Evolutionary conservation across 1,140 invertebrate genomes (phyloP), one percentile per base, ranked within the genome.

Genomic region (Agrilus planipennis): DNA sequence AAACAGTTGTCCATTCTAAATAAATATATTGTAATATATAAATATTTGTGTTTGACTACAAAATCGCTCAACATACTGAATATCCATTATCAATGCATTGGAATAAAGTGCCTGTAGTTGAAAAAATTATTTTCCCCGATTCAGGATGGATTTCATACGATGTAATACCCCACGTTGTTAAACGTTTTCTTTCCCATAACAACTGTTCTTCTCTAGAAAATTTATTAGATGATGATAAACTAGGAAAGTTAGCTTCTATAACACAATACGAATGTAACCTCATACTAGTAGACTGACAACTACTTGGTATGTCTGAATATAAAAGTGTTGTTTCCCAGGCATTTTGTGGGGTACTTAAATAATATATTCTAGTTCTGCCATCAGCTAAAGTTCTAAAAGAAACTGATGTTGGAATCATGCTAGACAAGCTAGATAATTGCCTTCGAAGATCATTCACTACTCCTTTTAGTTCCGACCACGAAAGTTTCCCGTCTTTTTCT

Each of bases 111-210:
- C 86, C 86, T 0, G 82, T 80, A 44, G 88, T 85, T 25, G 90
- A 86, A 64, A 96, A 95, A 15, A 95, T 77, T 49, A 96, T 77
- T 55, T 83, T 80, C 15, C 88, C 88, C 34, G 79, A 76, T 2
- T 72, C 69, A 15, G 73, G 70, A 55, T 92, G 84, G 29, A 92
- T 67, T 57, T 95, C 89, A 57, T 93, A 97, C 9, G 86, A 86
- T 2, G 88, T 92, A 32, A 97, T 93, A 14, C 93, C 93, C 77
- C 87, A 92, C 1, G 85, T 85, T 0, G 86, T 78, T 7, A 92
- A 71, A 46, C 89, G 67, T 65, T 93, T 92, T 36, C 92, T 69
- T 60, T 97, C 92, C 68, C 85, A 82, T 38, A 93, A 66, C 31
- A 96, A 60, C 58, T 91, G 88, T 58, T 93, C 89, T 62, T 95